Evolutionary conservation across 2,888 invertebrate genomes (phyloP).

Genomic region (Hetaerina titia): DNA sequence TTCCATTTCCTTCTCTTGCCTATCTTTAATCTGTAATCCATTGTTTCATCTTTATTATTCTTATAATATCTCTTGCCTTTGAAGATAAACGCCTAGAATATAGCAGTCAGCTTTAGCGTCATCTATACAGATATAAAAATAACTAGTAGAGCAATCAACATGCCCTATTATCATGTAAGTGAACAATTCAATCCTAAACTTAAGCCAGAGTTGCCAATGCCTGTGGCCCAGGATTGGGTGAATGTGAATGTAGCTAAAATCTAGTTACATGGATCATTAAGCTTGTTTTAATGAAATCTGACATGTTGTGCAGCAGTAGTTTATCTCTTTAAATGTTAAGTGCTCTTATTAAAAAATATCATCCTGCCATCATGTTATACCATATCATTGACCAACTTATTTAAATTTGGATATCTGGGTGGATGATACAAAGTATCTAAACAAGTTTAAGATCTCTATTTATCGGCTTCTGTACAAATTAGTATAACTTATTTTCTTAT

Average conservation of each 20-base stretch:
- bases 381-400: neutral
- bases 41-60: too few species aligned
- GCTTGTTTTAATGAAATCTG: neutral
- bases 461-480: neutral
- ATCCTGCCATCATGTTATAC: neutral
- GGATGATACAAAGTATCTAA: neutral
- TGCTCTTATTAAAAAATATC: neutral
- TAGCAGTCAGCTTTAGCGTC: too few species aligned
- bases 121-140: too few species aligned
- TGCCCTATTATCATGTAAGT: too few species aligned
- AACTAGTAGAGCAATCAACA: too few species aligned
- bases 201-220: neutral
- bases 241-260: neutral
- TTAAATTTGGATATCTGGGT: neutral
- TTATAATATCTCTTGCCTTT: too few species aligned
- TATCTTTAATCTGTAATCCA: too few species aligned
- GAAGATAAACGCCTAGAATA: too few species aligned
- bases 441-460: neutral
- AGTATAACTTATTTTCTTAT: constrained; percentile 35
- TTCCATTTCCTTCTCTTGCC: too few species aligned
- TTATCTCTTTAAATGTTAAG: neutral
- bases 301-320: neutral
- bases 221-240: neutral
- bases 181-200: too few species aligned
- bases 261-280: neutral